These are phyloP conservation scores for Candidula unifasciata DNA, from an alignment of 2,888 invertebrate species.

Conservation along the genomic window DNA sequence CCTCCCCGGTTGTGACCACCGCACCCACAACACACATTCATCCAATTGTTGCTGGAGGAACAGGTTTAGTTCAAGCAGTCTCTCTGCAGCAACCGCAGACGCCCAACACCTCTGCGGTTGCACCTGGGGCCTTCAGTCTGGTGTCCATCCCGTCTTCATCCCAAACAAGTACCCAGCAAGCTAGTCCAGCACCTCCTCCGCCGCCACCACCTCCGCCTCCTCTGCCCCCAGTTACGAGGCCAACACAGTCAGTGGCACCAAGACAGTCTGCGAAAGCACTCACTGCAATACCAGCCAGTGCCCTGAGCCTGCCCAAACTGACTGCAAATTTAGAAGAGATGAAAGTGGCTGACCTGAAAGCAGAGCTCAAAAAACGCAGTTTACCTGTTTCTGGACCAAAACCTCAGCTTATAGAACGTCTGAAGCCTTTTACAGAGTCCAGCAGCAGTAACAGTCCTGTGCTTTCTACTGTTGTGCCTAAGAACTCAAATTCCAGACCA, in stretches of 20 bases:
- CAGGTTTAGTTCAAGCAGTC: slow-evolving; percentile 9
- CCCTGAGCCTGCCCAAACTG: slow-evolving; percentile 60
- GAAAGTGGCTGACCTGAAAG: slow-evolving; percentile 96
- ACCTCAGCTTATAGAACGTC: slow-evolving; percentile 93
- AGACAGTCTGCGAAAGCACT: slow-evolving; percentile 37
- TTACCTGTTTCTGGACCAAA: slow-evolving; percentile 97
- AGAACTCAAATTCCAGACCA: slow-evolving; percentile 31
- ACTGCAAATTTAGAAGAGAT: slow-evolving; percentile 89
- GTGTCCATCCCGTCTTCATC: slow-evolving; percentile 33
- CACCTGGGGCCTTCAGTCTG: slow-evolving; percentile 26
- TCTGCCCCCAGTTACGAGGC: slow-evolving; percentile 28
- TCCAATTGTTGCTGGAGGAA: slow-evolving; percentile 30
- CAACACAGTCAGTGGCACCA: slow-evolving; percentile 47
- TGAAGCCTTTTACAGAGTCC: slow-evolving; percentile 82
- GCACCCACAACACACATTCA: slow-evolving; percentile 52
- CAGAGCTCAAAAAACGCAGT: slow-evolving; percentile 94
- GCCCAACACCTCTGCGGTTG: slow-evolving; percentile 25
- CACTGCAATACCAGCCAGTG: slow-evolving; percentile 49
- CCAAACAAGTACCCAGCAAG: slow-evolving; percentile 51
- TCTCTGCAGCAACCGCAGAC: slow-evolving; percentile 26
- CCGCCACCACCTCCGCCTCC: slow-evolving; percentile 51
- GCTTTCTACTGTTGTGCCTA: slow-evolving; percentile 24
- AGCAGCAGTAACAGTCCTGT: slow-evolving; percentile 20
- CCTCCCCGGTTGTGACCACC: slow-evolving; percentile 55
- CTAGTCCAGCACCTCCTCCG: slow-evolving; percentile 57